Percentiles rank a stretch among this genome's conserved stretches.
phyloP scores from a whole-genome alignment of 2,113 vertebrate species.

The Archilochus colubris region DNA sequence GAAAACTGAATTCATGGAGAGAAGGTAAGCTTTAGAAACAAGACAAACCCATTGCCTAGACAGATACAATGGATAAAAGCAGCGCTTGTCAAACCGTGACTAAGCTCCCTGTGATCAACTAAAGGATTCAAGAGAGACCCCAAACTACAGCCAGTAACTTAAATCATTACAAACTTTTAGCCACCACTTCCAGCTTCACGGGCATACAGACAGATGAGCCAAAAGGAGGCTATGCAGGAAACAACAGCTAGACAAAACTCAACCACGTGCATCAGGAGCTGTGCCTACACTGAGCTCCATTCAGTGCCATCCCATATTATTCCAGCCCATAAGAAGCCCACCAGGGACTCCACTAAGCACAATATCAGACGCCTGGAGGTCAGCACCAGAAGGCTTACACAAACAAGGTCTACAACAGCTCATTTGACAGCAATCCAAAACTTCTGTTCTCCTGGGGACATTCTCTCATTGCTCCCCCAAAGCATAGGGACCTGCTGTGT shows the following conservation, averaged over 20 bases:
- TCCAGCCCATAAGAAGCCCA: background rate
- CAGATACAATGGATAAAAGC: background rate
- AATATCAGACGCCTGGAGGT: background rate
- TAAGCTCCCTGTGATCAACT: background rate
- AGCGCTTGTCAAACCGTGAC: background rate
- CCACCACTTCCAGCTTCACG: background rate
- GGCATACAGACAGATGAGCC: background rate
- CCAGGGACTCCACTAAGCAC: background rate
- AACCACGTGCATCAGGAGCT: fast-evolving
- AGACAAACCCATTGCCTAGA: background rate
- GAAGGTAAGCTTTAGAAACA: background rate
- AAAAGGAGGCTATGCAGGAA: background rate
- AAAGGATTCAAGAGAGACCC: background rate
- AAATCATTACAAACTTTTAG: background rate
- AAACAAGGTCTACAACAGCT: background rate
- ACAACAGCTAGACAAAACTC: background rate
- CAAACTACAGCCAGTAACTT: background rate
- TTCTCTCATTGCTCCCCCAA: fast-evolving
- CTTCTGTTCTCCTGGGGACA: background rate
- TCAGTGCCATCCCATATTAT: fast-evolving
- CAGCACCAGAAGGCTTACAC: background rate
- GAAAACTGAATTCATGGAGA: background rate
- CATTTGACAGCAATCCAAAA: background rate
- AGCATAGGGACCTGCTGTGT: background rate
- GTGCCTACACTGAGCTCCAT: background rate